Percentiles rank a stretch among this genome's conserved stretches.
phyloP scores from a whole-genome alignment of 1,140 invertebrate genomes.

The Neodiprion fabricii region DNA sequence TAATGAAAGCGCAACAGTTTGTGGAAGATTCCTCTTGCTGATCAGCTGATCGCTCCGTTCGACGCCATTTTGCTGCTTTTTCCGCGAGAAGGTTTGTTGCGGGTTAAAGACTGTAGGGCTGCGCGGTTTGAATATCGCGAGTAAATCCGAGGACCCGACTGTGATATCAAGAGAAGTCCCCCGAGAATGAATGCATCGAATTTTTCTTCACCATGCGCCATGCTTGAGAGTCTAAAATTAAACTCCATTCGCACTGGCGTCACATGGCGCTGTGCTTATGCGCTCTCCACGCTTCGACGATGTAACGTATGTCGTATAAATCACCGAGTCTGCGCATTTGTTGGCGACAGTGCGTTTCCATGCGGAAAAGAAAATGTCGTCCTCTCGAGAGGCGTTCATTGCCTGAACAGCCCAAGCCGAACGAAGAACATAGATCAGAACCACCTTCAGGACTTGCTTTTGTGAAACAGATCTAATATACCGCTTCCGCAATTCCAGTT shows the following conservation, averaged over 20 bases:
- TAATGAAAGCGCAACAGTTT: no score
- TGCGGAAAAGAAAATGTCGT: neutral
- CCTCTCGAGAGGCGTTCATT: no score
- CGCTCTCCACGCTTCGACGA: neutral
- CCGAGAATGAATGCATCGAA: neutral
- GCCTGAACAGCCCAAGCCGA: no score
- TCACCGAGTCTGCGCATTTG: neutral
- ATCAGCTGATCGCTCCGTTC: no score
- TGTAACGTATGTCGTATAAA: conserved; percentile 5
- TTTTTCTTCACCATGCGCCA: neutral
- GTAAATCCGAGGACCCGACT: neutral
- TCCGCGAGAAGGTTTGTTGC: neutral
- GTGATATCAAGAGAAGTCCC: neutral
- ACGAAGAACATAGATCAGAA: no score
- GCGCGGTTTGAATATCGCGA: neutral
- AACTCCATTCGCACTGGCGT: conserved; percentile 6
- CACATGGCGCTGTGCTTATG: neutral
- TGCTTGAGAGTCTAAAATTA: conserved; percentile 4
- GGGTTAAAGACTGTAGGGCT: neutral
- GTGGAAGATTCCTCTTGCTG: no score
- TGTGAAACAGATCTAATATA: no score
- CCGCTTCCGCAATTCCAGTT: no score
- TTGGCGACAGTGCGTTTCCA: neutral
- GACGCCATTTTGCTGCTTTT: no score
- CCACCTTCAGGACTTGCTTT: no score